phyloP scores from a whole-genome alignment of 2,888 invertebrate species.

The Coremacera marginata region DNA sequence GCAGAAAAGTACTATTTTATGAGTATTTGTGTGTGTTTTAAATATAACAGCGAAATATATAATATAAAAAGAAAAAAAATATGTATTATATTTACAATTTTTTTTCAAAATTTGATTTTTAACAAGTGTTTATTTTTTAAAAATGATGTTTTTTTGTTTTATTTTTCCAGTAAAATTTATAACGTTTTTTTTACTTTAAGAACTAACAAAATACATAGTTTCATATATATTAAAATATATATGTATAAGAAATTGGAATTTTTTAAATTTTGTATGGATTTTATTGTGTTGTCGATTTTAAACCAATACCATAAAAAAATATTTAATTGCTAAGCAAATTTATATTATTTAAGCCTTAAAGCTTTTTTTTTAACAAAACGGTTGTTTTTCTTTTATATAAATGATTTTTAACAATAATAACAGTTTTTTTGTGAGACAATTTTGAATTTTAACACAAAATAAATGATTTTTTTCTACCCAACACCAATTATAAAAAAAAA shows the following conservation, averaged over 20 bases:
- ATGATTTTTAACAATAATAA: not conserved
- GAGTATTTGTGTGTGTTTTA: slow-evolving; percentile 28
- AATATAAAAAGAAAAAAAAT: not conserved
- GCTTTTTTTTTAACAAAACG: not conserved
- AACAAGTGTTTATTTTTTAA: slow-evolving; percentile 1
- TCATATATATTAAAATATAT: not conserved
- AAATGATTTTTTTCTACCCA: slow-evolving; percentile 28
- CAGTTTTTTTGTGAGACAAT: not conserved
- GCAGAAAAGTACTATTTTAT: slow-evolving; percentile 27
- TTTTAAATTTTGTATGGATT: not conserved
- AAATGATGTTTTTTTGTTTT: not conserved
- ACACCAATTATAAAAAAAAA: slow-evolving; percentile 36
- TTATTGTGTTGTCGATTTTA: not conserved
- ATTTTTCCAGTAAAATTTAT: not conserved
- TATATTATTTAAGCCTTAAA: not conserved
- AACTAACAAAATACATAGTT: not conserved
- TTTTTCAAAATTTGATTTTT: slow-evolving; percentile 5
- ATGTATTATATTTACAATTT: not conserved
- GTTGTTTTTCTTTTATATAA: not conserved
- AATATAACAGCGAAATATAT: not conserved
- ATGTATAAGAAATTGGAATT: slow-evolving; percentile 12
- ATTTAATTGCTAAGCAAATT: not conserved
- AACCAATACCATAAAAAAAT: slow-evolving; percentile 2
- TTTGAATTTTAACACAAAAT: slow-evolving; percentile 13
- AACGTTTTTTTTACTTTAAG: not conserved